Conservation (phyloP, 2,888 invertebrate genomes). For the Dromius quadrimaculatus region DNA sequence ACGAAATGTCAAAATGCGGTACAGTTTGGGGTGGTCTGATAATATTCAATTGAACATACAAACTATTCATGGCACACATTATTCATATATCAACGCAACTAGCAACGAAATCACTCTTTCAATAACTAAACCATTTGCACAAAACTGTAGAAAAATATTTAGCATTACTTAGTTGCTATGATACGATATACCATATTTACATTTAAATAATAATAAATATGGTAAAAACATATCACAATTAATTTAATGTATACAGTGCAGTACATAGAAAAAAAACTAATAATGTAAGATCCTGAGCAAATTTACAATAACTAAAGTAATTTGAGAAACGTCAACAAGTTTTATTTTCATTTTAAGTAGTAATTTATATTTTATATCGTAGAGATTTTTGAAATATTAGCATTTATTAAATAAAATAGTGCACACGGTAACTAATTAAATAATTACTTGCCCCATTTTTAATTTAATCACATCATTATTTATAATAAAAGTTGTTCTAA, state of each 20-base stretch:
- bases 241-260: constrained; percentile 44
- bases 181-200: constrained; percentile 50
- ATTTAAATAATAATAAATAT: constrained; percentile 36
- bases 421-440: too few species aligned
- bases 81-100: constrained; percentile 57
- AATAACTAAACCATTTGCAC: constrained; percentile 54
- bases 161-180: constrained; percentile 20
- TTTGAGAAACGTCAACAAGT: constrained; percentile 46
- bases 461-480: too few species aligned
- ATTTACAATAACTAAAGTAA: constrained; percentile 38
- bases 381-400: constrained; percentile 53
- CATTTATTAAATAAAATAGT: constrained; percentile 18
- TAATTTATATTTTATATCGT: constrained; percentile 39
- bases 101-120: constrained; percentile 61
- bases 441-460: too few species aligned
- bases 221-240: constrained; percentile 38
- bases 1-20: constrained; percentile 39
- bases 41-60: constrained; percentile 60
- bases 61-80: constrained; percentile 64
- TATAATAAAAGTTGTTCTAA: too few species aligned
- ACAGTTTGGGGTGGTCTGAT: constrained; percentile 58
- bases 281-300: constrained; percentile 44
- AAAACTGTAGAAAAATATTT: constrained; percentile 48
- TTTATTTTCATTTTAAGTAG: constrained; percentile 35
- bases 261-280: constrained; percentile 40